Conservation (phyloP, 2,888 invertebrate genomes). For the Azorinus chamasolen region DNA sequence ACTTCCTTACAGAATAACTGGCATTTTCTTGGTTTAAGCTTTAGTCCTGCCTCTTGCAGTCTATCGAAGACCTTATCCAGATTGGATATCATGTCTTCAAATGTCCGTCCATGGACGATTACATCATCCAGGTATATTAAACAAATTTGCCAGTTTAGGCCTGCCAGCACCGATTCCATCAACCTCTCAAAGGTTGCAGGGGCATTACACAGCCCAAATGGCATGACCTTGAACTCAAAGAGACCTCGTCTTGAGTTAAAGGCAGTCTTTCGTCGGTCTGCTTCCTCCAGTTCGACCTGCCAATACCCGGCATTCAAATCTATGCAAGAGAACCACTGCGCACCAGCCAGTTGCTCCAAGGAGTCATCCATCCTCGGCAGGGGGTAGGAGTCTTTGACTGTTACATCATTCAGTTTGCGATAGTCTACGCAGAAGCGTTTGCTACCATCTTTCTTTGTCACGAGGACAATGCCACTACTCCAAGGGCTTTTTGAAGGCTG, state of each 20-base stretch:
- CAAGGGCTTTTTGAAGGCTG: slow-evolving; percentile 42
- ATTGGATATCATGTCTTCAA: slow-evolving; percentile 24
- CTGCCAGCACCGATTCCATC: slow-evolving; percentile 39
- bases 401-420: slow-evolving; percentile 26
- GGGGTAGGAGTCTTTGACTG: slow-evolving; percentile 42
- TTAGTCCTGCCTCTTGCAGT: slow-evolving; percentile 36
- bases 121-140: slow-evolving; percentile 45
- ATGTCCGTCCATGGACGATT: slow-evolving; percentile 30
- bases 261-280: slow-evolving; percentile 57
- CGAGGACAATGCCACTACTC: slow-evolving; percentile 45
- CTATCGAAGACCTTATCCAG: slow-evolving; percentile 24
- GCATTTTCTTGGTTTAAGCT: slow-evolving; percentile 43
- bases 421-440: slow-evolving; percentile 53
- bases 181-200: slow-evolving; percentile 52
- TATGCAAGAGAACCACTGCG: slow-evolving; percentile 53
- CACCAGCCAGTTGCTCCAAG: slow-evolving; percentile 25
- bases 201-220: too few species aligned
- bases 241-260: too few species aligned
- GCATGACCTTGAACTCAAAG: too few species aligned
- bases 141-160: slow-evolving; percentile 41
- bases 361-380: slow-evolving; percentile 44
- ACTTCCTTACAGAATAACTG: slow-evolving; percentile 20
- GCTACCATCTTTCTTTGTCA: slow-evolving; percentile 50
- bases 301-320: slow-evolving; percentile 63
- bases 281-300: slow-evolving; percentile 52